Evolutionary conservation across 92 coral and sea anemone genomes (phyloP), one percentile per base, ranked within the genome.

Genomic region (Epizoanthus illoricatus): DNA sequence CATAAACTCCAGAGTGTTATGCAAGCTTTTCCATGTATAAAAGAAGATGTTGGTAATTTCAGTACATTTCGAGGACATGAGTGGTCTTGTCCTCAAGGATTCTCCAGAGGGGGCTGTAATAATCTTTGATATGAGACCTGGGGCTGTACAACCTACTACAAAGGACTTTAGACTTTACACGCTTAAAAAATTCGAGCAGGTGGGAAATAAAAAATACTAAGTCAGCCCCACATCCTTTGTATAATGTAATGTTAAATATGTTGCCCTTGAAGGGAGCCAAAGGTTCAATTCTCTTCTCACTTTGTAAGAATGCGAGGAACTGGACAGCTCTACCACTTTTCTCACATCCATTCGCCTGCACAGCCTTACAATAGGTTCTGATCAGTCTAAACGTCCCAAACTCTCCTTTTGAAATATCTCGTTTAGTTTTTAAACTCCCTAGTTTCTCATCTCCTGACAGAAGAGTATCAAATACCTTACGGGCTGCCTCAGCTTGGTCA

Each of bases 71-170:
- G 23, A 85, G 88, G 76, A 85, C 79, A 76, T 80, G 81, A 73
- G 43, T 71, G 45, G 79, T 74, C 42, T 42, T 85, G 79, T 85
- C 65, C 54, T 73, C 81, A 69, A 69, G 42, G 8, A 75, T 75
- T 78, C 84, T 85, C 62, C 81, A 69, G 42, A 85, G 75, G 64
- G 84, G 88, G 78, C 88, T 76, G 84, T 76, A 59, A 85, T 81
- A 69, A 84, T 23, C 43, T 67, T 76, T 15, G 80, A 80, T 54
- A 85, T 42, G 23, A 85, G 80, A 67, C 84, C 88, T 68, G 76
- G 68, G 74, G 88, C 88, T 57, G 79, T 85, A 68, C 80, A 64
- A 40, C 64, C 84, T 76, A 84, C 88, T 41, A 85, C 81, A 81
- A 69, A 85, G 17, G 75, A 80, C 36, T 58, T 73, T 65, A 68